Percentiles rank a stretch among this genome's conserved stretches.
These are phyloP conservation scores for Tipula unca DNA, from an alignment of 2,888 invertebrate genomes.

Conservation along the genomic window DNA sequence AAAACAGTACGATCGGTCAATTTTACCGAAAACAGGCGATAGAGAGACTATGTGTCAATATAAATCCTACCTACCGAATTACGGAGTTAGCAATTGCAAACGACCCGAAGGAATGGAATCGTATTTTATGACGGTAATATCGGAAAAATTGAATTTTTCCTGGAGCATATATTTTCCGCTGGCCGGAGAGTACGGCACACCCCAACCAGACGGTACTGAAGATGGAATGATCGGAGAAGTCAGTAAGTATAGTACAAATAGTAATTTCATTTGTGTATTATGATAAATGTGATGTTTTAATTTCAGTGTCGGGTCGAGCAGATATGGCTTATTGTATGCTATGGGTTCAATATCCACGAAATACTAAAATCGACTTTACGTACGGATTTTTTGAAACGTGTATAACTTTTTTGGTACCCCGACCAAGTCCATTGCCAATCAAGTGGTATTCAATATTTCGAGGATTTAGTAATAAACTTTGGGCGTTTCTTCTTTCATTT, in stretches of 20 bases:
- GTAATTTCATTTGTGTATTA: no score
- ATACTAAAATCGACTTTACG: conserved; percentile 16
- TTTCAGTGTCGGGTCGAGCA: conserved; percentile 14
- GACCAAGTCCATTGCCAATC: not conserved
- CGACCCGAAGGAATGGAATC: not conserved
- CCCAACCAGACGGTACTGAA: not conserved
- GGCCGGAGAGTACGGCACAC: not conserved
- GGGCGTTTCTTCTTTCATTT: not conserved
- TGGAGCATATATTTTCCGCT: not conserved
- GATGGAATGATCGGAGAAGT: conserved; percentile 17
- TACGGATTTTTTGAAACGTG: not conserved
- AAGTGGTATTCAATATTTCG: conserved; percentile 19
- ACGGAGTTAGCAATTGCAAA: not conserved
- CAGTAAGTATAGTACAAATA: not conserved
- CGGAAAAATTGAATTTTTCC: conserved; percentile 18
- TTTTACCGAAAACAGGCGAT: not conserved
- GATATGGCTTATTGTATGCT: not conserved
- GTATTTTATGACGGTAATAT: not conserved
- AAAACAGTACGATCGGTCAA: not conserved
- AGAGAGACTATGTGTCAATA: not conserved
- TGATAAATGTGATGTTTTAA: not conserved
- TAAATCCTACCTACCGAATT: not conserved
- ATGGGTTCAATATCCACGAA: conserved; percentile 18
- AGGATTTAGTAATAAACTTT: not conserved
- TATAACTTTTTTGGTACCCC: conserved; percentile 17